Percentiles rank a stretch among this genome's conserved stretches.
Evolutionary conservation across 2,797 vertebrate species (phyloP).

Genomic region (Hemibagrus guttatus): DNA sequence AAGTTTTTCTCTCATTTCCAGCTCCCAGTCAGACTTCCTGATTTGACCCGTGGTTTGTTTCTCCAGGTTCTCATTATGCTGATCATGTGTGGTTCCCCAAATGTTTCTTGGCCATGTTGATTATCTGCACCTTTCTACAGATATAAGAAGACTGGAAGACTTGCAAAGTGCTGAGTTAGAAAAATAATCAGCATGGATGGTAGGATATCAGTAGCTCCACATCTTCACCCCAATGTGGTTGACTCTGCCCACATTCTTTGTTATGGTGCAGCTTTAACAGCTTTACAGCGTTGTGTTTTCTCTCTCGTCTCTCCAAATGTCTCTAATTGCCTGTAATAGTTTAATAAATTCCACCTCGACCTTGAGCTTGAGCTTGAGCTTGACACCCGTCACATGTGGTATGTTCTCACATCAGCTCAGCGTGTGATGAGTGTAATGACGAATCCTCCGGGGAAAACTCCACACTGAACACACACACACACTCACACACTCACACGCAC

Average conservation of each 20-base stretch:
- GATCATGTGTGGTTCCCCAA: not conserved
- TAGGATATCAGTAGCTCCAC: not conserved
- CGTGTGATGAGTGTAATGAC: constrained; percentile 6
- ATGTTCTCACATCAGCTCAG: not conserved
- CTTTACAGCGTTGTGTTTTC: not conserved
- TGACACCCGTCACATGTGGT: not conserved
- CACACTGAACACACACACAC: not conserved
- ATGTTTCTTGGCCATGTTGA: not conserved
- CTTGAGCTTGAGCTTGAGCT: not conserved
- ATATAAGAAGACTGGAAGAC: not conserved
- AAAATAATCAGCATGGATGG: not conserved
- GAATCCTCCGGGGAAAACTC: not conserved
- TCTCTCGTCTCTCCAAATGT: not conserved
- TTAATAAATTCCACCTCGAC: not conserved
- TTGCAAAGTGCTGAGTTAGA: not conserved
- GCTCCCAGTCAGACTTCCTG: not conserved
- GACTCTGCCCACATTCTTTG: not conserved
- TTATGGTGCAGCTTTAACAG: not conserved
- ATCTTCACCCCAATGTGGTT: not conserved
- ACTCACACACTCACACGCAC: not conserved
- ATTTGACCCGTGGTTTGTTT: not conserved
- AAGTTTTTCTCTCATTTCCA: not conserved
- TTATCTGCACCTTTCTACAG: not conserved
- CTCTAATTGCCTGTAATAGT: not conserved
- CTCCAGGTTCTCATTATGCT: not conserved